These are phyloP conservation scores for Andrena cerasifolii DNA, from an alignment of 1,140 invertebrate species.

Conservation along the genomic window DNA sequence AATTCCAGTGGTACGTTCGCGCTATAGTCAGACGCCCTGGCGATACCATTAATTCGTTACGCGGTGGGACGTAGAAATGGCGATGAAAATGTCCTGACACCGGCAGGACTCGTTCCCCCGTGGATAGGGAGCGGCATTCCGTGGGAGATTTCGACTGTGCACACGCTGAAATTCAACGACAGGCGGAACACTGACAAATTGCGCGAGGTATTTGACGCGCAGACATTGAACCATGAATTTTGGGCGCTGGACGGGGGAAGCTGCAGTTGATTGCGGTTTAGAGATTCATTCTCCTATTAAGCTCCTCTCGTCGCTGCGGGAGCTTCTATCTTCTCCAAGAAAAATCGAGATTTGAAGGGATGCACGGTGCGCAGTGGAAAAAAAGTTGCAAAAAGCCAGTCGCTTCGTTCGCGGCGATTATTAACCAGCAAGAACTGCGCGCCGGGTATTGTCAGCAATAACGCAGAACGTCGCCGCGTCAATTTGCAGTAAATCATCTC, in stretches of 20 bases:
- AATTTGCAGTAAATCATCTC: slow-evolving; percentile 57
- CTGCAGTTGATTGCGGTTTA: too few relatives aligned
- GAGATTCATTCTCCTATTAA: slow-evolving; percentile 3
- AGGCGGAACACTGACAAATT: background rate
- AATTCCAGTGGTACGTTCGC: background rate
- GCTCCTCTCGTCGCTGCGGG: background rate
- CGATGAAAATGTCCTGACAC: background rate
- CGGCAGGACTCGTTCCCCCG: background rate
- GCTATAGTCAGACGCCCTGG: background rate
- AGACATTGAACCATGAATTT: too few relatives aligned
- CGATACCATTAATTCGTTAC: slow-evolving; percentile 1
- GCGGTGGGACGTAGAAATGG: background rate
- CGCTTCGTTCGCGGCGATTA: background rate
- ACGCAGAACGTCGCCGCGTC: slow-evolving; percentile 10
- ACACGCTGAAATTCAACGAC: background rate
- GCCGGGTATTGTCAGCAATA: background rate
- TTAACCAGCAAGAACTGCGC: background rate
- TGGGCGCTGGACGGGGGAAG: too few relatives aligned
- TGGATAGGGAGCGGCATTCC: background rate
- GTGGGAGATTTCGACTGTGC: background rate
- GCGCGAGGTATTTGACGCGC: background rate
- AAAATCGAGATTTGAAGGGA: too few relatives aligned
- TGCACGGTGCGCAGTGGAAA: background rate
- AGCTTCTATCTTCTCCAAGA: too few relatives aligned
- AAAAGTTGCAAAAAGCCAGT: background rate